A percentile compares a stretch with the other conserved stretches of the same genome.
Evolutionary conservation across 2,888 invertebrate genomes (phyloP).

Genomic region (Hoplodrina blanda): DNA sequence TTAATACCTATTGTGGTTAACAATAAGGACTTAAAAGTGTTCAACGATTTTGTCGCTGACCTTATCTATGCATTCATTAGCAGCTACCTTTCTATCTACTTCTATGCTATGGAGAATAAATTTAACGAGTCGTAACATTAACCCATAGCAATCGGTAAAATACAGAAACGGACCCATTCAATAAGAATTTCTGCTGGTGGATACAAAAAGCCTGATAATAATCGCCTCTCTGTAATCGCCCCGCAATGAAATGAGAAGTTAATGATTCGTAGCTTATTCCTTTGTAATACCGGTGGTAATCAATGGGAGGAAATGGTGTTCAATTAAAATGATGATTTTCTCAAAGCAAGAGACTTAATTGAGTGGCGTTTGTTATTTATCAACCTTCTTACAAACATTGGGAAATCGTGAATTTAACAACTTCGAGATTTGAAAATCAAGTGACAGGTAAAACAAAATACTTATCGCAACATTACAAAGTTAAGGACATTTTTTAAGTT

Average conservation of each 20-base stretch:
- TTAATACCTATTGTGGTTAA: too few species aligned
- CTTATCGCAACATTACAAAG: too few species aligned
- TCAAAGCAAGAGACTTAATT: slow-evolving; percentile 47
- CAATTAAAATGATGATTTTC: slow-evolving; percentile 67
- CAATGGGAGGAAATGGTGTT: slow-evolving; percentile 69
- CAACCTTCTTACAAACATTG: slow-evolving; percentile 12
- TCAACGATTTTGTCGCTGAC: too few species aligned
- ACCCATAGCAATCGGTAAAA: slow-evolving; percentile 19
- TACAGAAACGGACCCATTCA: slow-evolving; percentile 38
- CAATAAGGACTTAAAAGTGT: too few species aligned
- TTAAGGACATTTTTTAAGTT: too few species aligned
- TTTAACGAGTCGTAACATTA: not conserved
- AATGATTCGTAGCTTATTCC: slow-evolving; percentile 80
- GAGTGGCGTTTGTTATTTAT: slow-evolving; percentile 43
- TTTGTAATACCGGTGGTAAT: slow-evolving; percentile 71
- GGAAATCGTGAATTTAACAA: not conserved
- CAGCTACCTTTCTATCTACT: too few species aligned
- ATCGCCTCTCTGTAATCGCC: slow-evolving; percentile 67
- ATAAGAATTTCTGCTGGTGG: slow-evolving; percentile 63
- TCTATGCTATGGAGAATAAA: not conserved
- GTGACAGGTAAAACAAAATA: not conserved
- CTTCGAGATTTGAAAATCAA: not conserved
- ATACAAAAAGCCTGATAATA: slow-evolving; percentile 69
- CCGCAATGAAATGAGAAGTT: slow-evolving; percentile 76
- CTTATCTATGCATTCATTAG: too few species aligned